Conservation (phyloP, 37 sponge, comb jelly and placozoan species). For the Amphimedon queenslandica region DNA sequence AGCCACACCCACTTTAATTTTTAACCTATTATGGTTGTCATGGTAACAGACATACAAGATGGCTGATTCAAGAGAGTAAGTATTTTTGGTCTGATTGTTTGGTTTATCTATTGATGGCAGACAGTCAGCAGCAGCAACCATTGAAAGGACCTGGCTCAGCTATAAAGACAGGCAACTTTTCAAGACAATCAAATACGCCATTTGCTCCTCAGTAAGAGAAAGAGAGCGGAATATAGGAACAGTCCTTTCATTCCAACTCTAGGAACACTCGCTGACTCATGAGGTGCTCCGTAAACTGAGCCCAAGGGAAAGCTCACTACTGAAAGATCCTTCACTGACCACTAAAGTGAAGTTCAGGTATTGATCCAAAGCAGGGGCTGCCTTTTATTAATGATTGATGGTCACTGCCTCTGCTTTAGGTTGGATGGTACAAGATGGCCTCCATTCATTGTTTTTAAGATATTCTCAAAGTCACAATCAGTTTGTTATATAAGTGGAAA, state of each 20-base stretch:
- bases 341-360: constrained; percentile 90
- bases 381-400: not conserved
- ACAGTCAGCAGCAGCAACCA: constrained; percentile 45
- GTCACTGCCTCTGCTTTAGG: constrained; percentile 36
- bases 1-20: too few relatives aligned
- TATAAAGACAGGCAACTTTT: constrained; percentile 72
- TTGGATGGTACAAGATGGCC: constrained; percentile 90
- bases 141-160: constrained; percentile 84
- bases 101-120: too few relatives aligned
- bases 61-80: too few relatives aligned
- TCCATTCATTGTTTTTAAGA: constrained; percentile 87
- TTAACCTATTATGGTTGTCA: too few relatives aligned
- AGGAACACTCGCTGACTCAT: constrained; percentile 85
- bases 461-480: constrained; percentile 58
- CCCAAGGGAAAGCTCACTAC: constrained; percentile 77
- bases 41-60: too few relatives aligned
- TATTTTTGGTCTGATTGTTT: too few relatives aligned
- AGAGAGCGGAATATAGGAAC: not conserved
- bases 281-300: constrained; percentile 82
- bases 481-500: constrained; percentile 80
- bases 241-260: not conserved
- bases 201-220: constrained; percentile 82
- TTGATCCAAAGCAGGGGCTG: not conserved
- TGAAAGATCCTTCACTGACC: constrained; percentile 81
- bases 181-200: constrained; percentile 69